Evolutionary conservation across 2,888 invertebrate genomes (phyloP).

Genomic region (Strigamia crassipes): DNA sequence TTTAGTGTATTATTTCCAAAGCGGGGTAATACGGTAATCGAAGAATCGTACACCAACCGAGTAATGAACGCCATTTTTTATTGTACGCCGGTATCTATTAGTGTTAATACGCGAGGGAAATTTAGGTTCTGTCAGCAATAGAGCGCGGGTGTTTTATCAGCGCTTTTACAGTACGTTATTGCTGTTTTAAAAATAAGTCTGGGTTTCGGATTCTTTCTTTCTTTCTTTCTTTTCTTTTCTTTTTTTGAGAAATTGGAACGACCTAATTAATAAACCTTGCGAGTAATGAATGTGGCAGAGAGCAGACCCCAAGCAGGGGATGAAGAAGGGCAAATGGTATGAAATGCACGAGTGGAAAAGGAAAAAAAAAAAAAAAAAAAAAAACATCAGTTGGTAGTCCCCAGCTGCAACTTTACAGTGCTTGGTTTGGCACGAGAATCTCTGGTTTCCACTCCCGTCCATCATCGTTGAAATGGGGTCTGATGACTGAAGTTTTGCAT

Average conservation of each 20-base stretch:
- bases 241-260: neutral
- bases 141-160: no score
- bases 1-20: no score
- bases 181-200: no score
- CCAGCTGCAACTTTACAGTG: neutral
- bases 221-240: neutral
- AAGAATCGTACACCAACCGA: no score
- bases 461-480: constrained; percentile 2
- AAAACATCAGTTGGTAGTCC: neutral
- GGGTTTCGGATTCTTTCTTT: no score
- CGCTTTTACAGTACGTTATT: no score
- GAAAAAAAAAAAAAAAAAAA: neutral
- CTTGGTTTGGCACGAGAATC: neutral
- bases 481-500: constrained; percentile 10
- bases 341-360: neutral
- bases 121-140: no score
- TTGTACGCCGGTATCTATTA: no score
- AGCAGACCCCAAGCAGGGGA: neutral
- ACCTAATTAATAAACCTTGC: neutral
- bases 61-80: no score
- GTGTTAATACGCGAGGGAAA: no score
- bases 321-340: neutral
- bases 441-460: neutral
- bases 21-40: no score
- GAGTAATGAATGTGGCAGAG: neutral